Evolutionary conservation across 2,888 invertebrate species (phyloP), one percentile per base, ranked within the genome.

Genomic region (Sarcophaga variegata): DNA sequence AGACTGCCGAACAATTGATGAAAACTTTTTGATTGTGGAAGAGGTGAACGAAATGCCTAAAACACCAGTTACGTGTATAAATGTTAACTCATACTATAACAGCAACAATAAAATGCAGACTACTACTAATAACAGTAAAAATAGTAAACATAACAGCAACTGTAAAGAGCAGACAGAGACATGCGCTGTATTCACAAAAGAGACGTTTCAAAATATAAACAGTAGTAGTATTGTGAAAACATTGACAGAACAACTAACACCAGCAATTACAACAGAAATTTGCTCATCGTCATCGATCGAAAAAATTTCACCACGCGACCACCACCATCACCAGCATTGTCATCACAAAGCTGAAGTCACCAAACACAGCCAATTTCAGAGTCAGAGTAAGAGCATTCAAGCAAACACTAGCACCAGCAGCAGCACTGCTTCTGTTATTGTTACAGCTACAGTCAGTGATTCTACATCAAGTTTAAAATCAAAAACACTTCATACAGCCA

Each of bases 271-370:
- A 75, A 49, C 66, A 64, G 27, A 59, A 64, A 70, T 69, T 70
- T 64, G 69, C 63, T 70, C 71, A 37, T 66, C 64, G 80, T 85
- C 89, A 90, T 90, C 90, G 90, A 90, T 90, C 87, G 88, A 88
- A 88, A 86, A 86, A 60, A 88, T 72, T 88, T 88, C 83, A 86
- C 83, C 88, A 88, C 82, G 5, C 91, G 90, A 90, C 90, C 54
- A 54, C 17, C 90, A 90, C 89, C 90, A 89, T 79, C 37, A 37
- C 37, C 37, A 37, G 37, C 37, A 37, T 37, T 37, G 37, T 37
- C 37, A 37, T 37, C 88, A 83, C 88, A 87, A 89, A 87, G 71
- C 63, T 45, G 71, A 71, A 71, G 60, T 63, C 70, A 66, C 64
- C 59, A 54, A 62, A n/a, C 22, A 62, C n/a, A 74, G n/a, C 14